Evolutionary conservation across 2,888 invertebrate genomes (phyloP).

Genomic region (Yponomeuta cagnagella): DNA sequence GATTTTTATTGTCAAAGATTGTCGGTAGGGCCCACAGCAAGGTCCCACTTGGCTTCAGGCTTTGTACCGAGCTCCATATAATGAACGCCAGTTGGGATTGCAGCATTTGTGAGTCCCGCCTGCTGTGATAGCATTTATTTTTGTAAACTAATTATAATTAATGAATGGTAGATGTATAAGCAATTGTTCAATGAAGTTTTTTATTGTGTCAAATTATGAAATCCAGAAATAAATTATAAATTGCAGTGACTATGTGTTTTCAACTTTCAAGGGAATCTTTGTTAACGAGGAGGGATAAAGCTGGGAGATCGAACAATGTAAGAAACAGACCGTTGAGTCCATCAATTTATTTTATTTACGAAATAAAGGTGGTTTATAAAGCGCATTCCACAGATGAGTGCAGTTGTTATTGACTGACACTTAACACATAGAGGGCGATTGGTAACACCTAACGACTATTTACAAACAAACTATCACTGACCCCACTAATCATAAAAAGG

Average conservation of each 20-base stretch:
- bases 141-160: not conserved
- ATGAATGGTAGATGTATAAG: not conserved
- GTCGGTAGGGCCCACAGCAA: not conserved
- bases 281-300: not conserved
- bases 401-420: conserved; percentile 2
- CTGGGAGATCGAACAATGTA: not conserved
- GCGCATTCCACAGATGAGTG: conserved; percentile 10
- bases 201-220: not conserved
- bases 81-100: too few species aligned
- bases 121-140: not conserved
- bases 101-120: not conserved
- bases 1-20: not conserved
- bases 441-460: conserved; percentile 2
- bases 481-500: not conserved
- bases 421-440: conserved; percentile 3
- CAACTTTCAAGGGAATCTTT: not conserved
- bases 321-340: conserved; percentile 27
- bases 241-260: conserved; percentile 12
- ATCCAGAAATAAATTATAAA: not conserved
- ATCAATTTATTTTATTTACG: conserved; percentile 61
- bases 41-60: too few species aligned
- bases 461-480: not conserved
- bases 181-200: not conserved
- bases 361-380: conserved; percentile 36
- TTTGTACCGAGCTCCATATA: too few species aligned